Evolutionary conservation across 2,888 invertebrate species (phyloP), one percentile per base, ranked within the genome.

Genomic region (Aleiodes alternator): DNA sequence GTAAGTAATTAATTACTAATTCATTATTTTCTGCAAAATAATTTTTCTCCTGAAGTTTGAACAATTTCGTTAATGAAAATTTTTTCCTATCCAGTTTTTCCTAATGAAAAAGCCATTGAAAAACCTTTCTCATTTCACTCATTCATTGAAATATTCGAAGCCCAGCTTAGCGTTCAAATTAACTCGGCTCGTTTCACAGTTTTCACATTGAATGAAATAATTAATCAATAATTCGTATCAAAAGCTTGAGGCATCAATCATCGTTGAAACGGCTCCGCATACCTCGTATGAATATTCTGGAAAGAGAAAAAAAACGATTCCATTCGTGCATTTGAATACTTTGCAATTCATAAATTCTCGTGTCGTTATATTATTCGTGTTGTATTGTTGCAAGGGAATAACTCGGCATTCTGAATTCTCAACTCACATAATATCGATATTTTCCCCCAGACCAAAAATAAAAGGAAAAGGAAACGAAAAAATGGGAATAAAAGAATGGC

Each of bases 1-100:
- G 96, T 96, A 90, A 92, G 38, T 43, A 14, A 14, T 48, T 53
- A 43, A 73, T 34, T 3, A 34, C 4, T 43, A 14, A 14, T 48
- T 53, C 29, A 73, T 34, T 34, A 34, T 6, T 34, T 57, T 23
- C 14, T n/a, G 31, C 4, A 8, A 31, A 68, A n/a, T 7, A 53
- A 29, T 51, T 0, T 4, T 64, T 48, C 16, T 1, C 1, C 64
- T 1, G 11, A 43, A 29, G 29, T 11, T 16, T 29, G 29, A 50
- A 50, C n/a, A 50, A 14, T 51, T 51, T 14, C 51, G 7, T 51
- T 9, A 12, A 51, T n/a, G 5, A 14, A 51, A 12, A 51, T 14
- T 34, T 4, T 34, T 3, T 6, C 34, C 6, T 6, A 6, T 34
- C 34, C 34, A 6, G 1, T 34, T 34, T 34, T 34, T 34, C 4